Conservation (phyloP, 1,140 invertebrate species). For the Pollicipes pollicipes region DNA sequence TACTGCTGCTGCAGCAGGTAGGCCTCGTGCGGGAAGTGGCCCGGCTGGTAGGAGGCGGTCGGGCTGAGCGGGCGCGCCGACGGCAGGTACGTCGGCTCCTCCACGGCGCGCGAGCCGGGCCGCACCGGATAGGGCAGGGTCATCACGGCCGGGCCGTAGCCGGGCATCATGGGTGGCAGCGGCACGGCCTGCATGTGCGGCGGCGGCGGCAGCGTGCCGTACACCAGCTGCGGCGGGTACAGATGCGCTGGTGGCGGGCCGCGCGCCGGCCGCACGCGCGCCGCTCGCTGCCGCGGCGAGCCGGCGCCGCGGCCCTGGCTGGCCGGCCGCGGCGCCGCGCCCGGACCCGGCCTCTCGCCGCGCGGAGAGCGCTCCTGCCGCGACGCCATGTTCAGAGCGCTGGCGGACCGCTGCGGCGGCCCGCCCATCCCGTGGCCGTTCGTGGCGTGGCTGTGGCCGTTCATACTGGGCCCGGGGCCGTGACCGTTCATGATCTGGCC, state of each 20-base stretch:
- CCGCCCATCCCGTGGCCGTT: too few relatives aligned
- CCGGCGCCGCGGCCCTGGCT: slow-evolving; percentile 15
- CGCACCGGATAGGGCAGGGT: slow-evolving; percentile 10
- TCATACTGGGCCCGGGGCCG: slow-evolving; percentile 9
- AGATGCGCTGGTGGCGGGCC: slow-evolving; percentile 17
- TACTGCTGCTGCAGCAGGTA: slow-evolving; percentile 38
- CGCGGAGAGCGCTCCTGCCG: slow-evolving; percentile 17
- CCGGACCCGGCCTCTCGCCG: slow-evolving; percentile 20
- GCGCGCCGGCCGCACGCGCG: slow-evolving; percentile 20
- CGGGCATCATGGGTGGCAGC: slow-evolving; percentile 11
- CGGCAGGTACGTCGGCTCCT: slow-evolving; percentile 43
- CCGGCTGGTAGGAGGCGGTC: slow-evolving; percentile 39
- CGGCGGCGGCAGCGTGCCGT: slow-evolving; percentile 16
- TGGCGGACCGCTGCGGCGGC: slow-evolving; percentile 17
- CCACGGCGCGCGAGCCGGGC: slow-evolving; percentile 23
- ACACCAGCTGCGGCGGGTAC: slow-evolving; percentile 17
- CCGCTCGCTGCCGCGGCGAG: slow-evolving; percentile 16
- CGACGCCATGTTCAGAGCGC: too few relatives aligned
- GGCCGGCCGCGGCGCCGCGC: slow-evolving; percentile 18
- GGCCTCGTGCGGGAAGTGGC: slow-evolving; percentile 40
- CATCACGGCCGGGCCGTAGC: slow-evolving; percentile 17
- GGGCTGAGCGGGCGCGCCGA: slow-evolving; percentile 37
- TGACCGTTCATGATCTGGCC: slow-evolving; percentile 11
- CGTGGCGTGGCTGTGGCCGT: too few relatives aligned
- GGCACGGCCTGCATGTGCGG: slow-evolving; percentile 19